A percentile compares a stretch with the other conserved stretches of the same genome.
These are phyloP conservation scores for Cololabis saira DNA, from an alignment of 2,113 vertebrate species.

Conservation along the genomic window DNA sequence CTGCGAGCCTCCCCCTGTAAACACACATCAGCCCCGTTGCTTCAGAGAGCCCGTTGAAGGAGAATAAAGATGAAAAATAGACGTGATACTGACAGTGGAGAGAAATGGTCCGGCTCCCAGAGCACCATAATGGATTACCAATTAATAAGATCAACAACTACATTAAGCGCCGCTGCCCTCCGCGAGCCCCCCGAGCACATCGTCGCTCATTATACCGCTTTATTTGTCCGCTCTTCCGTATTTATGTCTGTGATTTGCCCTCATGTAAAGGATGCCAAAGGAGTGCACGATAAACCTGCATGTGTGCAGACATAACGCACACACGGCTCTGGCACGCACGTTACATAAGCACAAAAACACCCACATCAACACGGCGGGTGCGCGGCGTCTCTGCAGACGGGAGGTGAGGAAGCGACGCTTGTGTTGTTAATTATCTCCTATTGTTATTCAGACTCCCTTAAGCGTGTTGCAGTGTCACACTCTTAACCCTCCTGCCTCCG, in stretches of 20 bases:
- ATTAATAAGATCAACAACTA: conserved; percentile 71
- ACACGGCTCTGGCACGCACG: conserved; percentile 4
- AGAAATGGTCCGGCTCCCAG: conserved; percentile 45
- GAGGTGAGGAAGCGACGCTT: conserved; percentile 52
- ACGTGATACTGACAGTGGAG: conserved; percentile 43
- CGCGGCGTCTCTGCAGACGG: background rate
- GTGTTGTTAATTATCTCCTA: conserved; percentile 77
- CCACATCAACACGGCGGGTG: no score
- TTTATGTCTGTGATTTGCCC: conserved; percentile 36
- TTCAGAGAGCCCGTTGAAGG: conserved; percentile 30
- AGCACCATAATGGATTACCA: conserved; percentile 62
- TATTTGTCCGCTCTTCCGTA: conserved; percentile 41
- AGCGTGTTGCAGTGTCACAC: conserved; percentile 64
- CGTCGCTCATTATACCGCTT: conserved; percentile 26
- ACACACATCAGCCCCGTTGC: conserved; percentile 39
- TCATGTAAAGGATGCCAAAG: conserved; percentile 12
- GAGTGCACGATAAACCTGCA: no score
- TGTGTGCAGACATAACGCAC: conserved; percentile 5
- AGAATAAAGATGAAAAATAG: conserved; percentile 61
- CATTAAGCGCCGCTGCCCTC: conserved; percentile 48
- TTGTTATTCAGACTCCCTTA: conserved; percentile 80
- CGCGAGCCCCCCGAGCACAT: conserved; percentile 39
- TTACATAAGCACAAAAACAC: conserved; percentile 8
- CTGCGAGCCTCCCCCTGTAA: conserved; percentile 26
- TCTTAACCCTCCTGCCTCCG: conserved; percentile 73